These are phyloP conservation scores for Dascillus cervinus DNA, from an alignment of 2,888 invertebrate species.

Conservation along the genomic window DNA sequence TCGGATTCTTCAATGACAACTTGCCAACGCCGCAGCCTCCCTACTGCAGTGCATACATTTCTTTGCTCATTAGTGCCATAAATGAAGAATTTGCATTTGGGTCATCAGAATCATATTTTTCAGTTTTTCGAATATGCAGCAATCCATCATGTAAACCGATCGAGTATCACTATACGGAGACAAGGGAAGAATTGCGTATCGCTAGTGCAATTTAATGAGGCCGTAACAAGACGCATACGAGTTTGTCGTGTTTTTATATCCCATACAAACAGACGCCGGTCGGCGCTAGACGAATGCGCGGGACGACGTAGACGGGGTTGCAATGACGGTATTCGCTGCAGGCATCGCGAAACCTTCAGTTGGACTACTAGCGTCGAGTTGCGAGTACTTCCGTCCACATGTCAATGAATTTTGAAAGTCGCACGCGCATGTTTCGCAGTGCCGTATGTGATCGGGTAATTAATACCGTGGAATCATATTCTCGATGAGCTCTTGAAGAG, in stretches of 20 bases:
- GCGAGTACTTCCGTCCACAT: conserved; percentile 17
- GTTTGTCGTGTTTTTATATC: conserved; percentile 22
- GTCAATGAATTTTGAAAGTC: conserved; percentile 10
- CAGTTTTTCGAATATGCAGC: conserved; percentile 14
- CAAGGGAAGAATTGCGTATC: conserved; percentile 13
- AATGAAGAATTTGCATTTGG: conserved; percentile 7
- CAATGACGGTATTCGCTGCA: conserved; percentile 16
- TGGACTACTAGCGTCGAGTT: conserved; percentile 8
- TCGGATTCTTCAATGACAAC: conserved; percentile 10
- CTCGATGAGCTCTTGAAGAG: background rate
- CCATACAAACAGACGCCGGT: conserved; percentile 26
- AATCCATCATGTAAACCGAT: conserved; percentile 29
- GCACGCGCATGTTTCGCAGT: conserved; percentile 11
- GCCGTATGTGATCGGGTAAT: background rate
- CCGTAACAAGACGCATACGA: conserved; percentile 26
- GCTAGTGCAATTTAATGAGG: conserved; percentile 26
- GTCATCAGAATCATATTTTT: conserved; percentile 8
- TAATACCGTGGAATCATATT: background rate
- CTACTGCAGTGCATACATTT: too few relatives aligned
- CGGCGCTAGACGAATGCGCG: conserved; percentile 26
- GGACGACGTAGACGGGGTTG: conserved; percentile 21
- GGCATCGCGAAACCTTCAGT: conserved; percentile 13
- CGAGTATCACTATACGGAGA: conserved; percentile 22
- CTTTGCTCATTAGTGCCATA: conserved; percentile 2
- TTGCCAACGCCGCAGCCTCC: conserved; percentile 5